A percentile compares a stretch with the other conserved stretches of the same genome.
Evolutionary conservation across 2,888 invertebrate genomes (phyloP).

Genomic region (Oscheius sp.): DNA sequence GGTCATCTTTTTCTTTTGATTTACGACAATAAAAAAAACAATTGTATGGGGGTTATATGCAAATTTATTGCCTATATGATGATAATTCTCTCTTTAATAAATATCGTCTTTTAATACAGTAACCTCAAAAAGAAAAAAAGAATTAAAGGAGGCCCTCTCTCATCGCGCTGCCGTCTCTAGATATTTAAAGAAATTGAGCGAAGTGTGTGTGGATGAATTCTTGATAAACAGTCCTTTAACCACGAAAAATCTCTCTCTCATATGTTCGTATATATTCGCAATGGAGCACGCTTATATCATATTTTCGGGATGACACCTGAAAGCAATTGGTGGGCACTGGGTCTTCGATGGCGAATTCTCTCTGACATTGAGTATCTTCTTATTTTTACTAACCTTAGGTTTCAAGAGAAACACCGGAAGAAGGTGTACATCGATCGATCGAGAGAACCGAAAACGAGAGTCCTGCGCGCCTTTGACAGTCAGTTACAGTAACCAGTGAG

Average conservation of each 20-base stretch:
- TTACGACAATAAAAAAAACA: background rate
- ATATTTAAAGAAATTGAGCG: background rate
- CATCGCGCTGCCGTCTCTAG: background rate
- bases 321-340: background rate
- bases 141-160: background rate
- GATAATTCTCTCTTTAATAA: background rate
- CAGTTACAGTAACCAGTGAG: too few relatives aligned
- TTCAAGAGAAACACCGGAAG: background rate
- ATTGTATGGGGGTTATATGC: constrained; percentile 21
- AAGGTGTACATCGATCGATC: background rate
- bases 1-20: background rate
- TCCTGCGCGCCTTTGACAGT: too few relatives aligned
- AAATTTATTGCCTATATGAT: constrained; percentile 17
- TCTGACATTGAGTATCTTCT: background rate
- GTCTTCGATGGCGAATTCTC: background rate
- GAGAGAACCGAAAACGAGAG: constrained; percentile 3
- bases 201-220: background rate
- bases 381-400: constrained; percentile 1
- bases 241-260: too few relatives aligned
- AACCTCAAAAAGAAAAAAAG: background rate
- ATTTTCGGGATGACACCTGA: constrained; percentile 3
- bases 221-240: too few relatives aligned
- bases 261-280: too few relatives aligned
- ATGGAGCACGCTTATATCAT: background rate
- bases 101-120: too few relatives aligned